Evolutionary conservation across 2,888 invertebrate species (phyloP).

Genomic region (Linnaemya tessellans): DNA sequence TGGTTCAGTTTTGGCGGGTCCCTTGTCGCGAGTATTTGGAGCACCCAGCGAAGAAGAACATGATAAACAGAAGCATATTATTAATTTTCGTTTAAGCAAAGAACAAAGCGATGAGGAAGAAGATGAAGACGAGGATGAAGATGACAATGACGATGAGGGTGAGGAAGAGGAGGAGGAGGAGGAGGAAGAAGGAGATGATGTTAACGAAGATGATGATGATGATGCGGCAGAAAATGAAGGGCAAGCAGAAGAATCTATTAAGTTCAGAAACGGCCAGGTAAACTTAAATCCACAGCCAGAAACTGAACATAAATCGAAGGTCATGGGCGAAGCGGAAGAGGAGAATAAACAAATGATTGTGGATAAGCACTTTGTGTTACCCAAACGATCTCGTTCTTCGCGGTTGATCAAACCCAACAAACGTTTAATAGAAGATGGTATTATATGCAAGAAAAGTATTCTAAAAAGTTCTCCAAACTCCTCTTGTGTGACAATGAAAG

Average conservation of each 20-base stretch:
- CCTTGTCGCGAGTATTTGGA: conserved; percentile 79
- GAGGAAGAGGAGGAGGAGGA: conserved; percentile 72
- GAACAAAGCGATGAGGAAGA: conserved; percentile 58
- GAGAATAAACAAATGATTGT: conserved; percentile 76
- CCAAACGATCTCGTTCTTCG: conserved; percentile 91
- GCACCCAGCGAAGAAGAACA: conserved; percentile 77
- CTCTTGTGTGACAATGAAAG: conserved; percentile 37
- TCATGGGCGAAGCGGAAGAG: conserved; percentile 2
- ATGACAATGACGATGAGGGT: conserved; percentile 68
- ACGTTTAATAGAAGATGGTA: conserved; percentile 89
- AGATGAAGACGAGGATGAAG: conserved; percentile 59
- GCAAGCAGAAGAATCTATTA: conserved; percentile 36
- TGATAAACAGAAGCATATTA: conserved; percentile 74
- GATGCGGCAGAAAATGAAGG: conserved; percentile 5
- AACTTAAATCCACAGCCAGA: conserved; percentile 23
- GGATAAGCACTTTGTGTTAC: conserved; percentile 87
- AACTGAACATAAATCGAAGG: conserved; percentile 32
- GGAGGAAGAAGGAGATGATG: conserved; percentile 40
- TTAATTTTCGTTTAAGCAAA: conserved; percentile 76
- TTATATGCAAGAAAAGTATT: conserved; percentile 79
- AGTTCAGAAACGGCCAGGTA: background rate
- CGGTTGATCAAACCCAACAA: conserved; percentile 95
- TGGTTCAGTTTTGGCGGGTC: conserved; percentile 73
- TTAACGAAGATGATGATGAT: conserved; percentile 53
- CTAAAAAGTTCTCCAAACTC: conserved; percentile 39